phyloP scores from a whole-genome alignment of 2,797 vertebrate genomes.

The Lepus townsendii region DNA sequence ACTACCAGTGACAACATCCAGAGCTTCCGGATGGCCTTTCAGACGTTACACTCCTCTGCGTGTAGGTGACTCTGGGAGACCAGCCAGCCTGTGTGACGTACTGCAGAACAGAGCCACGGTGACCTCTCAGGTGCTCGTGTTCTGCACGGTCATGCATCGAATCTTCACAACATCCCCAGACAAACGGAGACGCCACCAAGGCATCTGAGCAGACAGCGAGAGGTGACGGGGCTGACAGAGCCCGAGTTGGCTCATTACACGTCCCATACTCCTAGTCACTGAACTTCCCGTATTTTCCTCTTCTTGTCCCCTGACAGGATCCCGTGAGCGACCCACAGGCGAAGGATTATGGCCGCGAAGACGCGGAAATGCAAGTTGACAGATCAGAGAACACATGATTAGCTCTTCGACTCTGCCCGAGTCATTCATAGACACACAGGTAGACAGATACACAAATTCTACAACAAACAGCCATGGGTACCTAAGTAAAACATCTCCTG shows the following conservation, averaged over 20 bases:
- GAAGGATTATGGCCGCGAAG: not conserved
- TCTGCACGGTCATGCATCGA: not conserved
- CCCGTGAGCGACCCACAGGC: not conserved
- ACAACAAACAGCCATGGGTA: conserved; percentile 11
- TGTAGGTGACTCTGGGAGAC: not conserved
- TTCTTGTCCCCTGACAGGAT: not conserved
- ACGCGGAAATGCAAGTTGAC: not conserved
- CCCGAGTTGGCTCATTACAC: not conserved
- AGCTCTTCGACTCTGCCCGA: not conserved
- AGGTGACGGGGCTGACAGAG: not conserved
- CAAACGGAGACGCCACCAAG: not conserved
- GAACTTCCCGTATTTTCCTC: not conserved
- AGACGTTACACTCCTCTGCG: not conserved
- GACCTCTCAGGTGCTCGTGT: not conserved
- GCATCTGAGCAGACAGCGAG: not conserved
- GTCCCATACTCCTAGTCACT: not conserved
- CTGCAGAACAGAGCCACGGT: not conserved
- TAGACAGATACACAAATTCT: not conserved
- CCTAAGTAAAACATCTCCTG: not conserved
- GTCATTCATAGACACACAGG: not conserved
- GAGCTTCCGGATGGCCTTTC: not conserved
- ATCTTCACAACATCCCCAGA: not conserved
- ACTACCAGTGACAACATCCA: not conserved
- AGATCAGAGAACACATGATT: not conserved
- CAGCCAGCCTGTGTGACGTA: not conserved